phyloP scores from a whole-genome alignment of 2,797 vertebrate genomes.

The Chaunax sp. region DNA sequence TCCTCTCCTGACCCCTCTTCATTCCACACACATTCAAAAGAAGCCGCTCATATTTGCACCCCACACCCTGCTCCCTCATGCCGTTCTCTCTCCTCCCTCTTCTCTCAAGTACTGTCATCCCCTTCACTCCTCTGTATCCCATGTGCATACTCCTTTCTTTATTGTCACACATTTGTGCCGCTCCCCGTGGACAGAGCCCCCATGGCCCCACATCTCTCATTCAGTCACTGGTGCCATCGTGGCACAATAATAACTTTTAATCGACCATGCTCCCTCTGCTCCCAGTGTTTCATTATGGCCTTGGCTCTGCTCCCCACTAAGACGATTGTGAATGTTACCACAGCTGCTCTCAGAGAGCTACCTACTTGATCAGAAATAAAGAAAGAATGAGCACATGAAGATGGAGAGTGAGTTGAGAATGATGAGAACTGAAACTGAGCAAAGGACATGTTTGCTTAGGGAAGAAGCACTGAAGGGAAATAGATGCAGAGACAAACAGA shows the following conservation, averaged over 20 bases:
- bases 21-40: constrained; percentile 32
- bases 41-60: constrained; percentile 41
- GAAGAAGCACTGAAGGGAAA: constrained; percentile 20
- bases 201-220: constrained; percentile 32
- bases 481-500: constrained; percentile 32
- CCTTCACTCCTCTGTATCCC: constrained; percentile 21
- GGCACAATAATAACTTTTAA: constrained; percentile 75
- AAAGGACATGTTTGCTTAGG: constrained; percentile 42
- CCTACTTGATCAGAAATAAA: constrained; percentile 58
- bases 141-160: constrained; percentile 20
- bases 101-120: constrained; percentile 44
- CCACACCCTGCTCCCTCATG: constrained; percentile 23
- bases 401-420: constrained; percentile 31
- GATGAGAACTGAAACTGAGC: constrained; percentile 41
- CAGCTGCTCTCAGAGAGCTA: constrained; percentile 45
- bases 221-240: constrained; percentile 55
- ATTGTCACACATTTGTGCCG: constrained; percentile 44
- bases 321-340: constrained; percentile 38
- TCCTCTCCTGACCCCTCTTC: constrained; percentile 31
- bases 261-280: constrained; percentile 58
- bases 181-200: constrained; percentile 41
- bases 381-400: constrained; percentile 31
- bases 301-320: constrained; percentile 45
- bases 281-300: constrained; percentile 65
- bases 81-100: constrained; percentile 50